Evolutionary conservation across 2,888 invertebrate species (phyloP).

Genomic region (Elegia similella): DNA sequence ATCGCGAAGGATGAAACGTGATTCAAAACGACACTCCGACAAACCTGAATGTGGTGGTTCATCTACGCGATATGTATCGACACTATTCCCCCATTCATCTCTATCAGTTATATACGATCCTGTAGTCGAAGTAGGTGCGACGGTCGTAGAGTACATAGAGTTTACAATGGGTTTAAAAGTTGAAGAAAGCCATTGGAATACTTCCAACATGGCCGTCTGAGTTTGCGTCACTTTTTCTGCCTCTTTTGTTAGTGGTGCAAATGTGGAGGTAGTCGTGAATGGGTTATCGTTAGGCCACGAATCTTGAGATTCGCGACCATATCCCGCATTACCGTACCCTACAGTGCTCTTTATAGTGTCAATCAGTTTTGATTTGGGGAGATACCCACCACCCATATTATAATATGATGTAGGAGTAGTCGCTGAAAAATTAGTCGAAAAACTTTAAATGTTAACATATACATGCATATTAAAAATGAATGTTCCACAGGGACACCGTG

Average conservation of each 20-base stretch:
- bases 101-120: slow-evolving; percentile 61
- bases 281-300: slow-evolving; percentile 77
- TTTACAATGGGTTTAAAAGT: slow-evolving; percentile 72
- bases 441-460: slow-evolving; percentile 54
- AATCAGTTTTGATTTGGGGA: slow-evolving; percentile 75
- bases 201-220: slow-evolving; percentile 77
- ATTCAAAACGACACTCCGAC: slow-evolving; percentile 72
- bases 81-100: slow-evolving; percentile 75
- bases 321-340: slow-evolving; percentile 70
- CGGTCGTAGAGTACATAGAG: slow-evolving; percentile 53
- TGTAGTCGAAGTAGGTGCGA: slow-evolving; percentile 54
- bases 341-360: slow-evolving; percentile 75
- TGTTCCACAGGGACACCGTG: slow-evolving; percentile 33
- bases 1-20: slow-evolving; percentile 56
- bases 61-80: slow-evolving; percentile 77
- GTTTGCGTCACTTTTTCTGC: slow-evolving; percentile 73
- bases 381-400: slow-evolving; percentile 70
- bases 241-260: slow-evolving; percentile 67
- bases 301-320: slow-evolving; percentile 65
- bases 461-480: slow-evolving; percentile 51
- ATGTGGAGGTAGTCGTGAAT: slow-evolving; percentile 71
- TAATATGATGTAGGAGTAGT: slow-evolving; percentile 71
- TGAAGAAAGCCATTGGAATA: slow-evolving; percentile 77
- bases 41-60: slow-evolving; percentile 80
- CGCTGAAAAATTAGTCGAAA: slow-evolving; percentile 71